Evolutionary conservation across 2,113 vertebrate genomes (phyloP).

Genomic region (Seriola rivoliana): DNA sequence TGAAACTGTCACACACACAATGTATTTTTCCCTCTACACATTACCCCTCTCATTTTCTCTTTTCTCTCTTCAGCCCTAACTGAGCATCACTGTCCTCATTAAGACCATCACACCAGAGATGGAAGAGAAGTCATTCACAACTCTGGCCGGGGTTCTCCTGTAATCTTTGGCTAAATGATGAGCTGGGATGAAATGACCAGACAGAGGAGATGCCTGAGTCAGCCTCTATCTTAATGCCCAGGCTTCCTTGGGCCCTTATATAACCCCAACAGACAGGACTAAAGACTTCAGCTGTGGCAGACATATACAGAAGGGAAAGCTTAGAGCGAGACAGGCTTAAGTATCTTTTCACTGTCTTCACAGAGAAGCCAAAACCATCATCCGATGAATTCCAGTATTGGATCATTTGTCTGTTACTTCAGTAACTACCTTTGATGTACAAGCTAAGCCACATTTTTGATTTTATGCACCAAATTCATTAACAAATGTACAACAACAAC

Average conservation of each 20-base stretch:
- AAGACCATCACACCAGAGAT: constrained; percentile 28
- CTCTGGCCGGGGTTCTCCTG: constrained; percentile 21
- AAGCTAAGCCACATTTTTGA: background rate
- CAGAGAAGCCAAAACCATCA: constrained; percentile 4
- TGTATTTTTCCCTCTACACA: background rate
- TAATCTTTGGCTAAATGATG: constrained; percentile 65
- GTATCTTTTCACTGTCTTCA: constrained; percentile 45
- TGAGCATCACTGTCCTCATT: constrained; percentile 44
- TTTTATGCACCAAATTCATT: background rate
- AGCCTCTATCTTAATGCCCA: constrained; percentile 63
- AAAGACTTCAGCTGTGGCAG: constrained; percentile 61
- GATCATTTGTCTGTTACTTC: background rate
- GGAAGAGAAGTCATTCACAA: constrained; percentile 35
- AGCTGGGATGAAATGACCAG: constrained; percentile 69
- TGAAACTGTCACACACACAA: background rate
- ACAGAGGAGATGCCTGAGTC: constrained; percentile 65
- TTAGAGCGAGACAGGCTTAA: constrained; percentile 37
- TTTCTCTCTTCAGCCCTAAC: constrained; percentile 8
- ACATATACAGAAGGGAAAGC: constrained; percentile 34
- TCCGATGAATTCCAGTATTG: background rate
- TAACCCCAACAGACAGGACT: constrained; percentile 70
- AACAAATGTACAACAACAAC: background rate
- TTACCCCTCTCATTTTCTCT: constrained; percentile 8
- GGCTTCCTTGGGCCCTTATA: constrained; percentile 63
- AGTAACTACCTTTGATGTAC: background rate